Percentiles rank a stretch among this genome's conserved stretches.
phyloP scores from a whole-genome alignment of 2,113 vertebrate genomes.

The Labeo catla region DNA sequence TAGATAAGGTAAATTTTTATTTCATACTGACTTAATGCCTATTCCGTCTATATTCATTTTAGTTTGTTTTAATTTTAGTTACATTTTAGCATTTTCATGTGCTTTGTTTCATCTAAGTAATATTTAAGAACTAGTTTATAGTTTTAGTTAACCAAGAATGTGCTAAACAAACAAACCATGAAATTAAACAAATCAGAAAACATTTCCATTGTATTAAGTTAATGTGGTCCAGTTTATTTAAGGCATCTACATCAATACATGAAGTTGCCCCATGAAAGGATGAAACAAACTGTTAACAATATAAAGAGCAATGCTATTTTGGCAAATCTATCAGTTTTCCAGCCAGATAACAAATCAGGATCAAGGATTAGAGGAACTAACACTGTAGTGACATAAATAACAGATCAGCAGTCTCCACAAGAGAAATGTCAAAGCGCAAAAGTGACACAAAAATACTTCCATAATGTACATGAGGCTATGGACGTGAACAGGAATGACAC shows the following conservation, averaged over 20 bases:
- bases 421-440: conserved; percentile 55
- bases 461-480: conserved; percentile 48
- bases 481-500: conserved; percentile 22
- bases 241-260: conserved; percentile 66
- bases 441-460: conserved; percentile 52
- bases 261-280: conserved; percentile 59
- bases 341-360: conserved; percentile 45
- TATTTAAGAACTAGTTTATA: too few species aligned
- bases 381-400: conserved; percentile 52
- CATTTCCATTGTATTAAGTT: conserved; percentile 28
- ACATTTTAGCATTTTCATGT: too few species aligned
- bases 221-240: conserved; percentile 57
- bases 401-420: conserved; percentile 49
- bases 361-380: conserved; percentile 46
- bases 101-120: too few species aligned
- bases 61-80: too few species aligned
- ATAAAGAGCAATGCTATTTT: conserved; percentile 54
- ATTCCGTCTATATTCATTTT: too few species aligned
- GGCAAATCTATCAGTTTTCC: conserved; percentile 58
- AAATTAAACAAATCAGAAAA: background rate
- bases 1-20: too few species aligned
- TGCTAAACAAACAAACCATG: background rate
- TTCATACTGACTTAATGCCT: too few species aligned
- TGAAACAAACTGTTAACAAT: conserved; percentile 45
- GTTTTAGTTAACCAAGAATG: too few species aligned